Conservation (phyloP, 2,113 vertebrate species). For the Hipposideros armiger region DNA sequence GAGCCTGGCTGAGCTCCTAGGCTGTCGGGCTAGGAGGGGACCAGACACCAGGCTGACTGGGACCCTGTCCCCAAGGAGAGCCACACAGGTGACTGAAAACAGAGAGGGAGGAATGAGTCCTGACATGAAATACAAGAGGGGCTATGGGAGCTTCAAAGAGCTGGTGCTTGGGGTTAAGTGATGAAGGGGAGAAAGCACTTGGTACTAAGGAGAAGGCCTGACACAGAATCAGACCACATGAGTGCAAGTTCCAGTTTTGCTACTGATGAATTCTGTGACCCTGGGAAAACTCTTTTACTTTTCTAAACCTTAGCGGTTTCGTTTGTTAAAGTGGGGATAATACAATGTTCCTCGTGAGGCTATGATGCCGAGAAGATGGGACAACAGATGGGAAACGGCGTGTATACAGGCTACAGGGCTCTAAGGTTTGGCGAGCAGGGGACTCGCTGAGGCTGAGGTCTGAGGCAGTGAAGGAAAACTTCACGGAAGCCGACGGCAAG, state of each 20-base stretch:
- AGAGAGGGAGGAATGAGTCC: neutral
- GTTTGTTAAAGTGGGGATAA: neutral
- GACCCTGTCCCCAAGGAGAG: neutral
- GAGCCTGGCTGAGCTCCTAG: neutral
- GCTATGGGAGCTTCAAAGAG: neutral
- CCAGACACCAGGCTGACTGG: neutral
- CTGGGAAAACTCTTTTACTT: neutral
- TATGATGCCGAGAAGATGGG: neutral
- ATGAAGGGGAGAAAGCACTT: neutral
- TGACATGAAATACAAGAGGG: neutral
- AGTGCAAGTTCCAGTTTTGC: neutral
- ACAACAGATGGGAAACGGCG: neutral
- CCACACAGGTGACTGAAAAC: neutral
- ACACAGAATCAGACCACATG: neutral
- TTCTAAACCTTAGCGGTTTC: neutral
- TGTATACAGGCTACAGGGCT: neutral
- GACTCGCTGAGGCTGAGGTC: too few relatives aligned
- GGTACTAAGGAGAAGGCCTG: neutral
- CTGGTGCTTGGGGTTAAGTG: accelerated
- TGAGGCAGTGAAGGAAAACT: neutral
- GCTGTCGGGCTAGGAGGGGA: neutral
- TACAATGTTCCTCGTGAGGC: neutral
- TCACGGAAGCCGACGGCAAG: neutral
- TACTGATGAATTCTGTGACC: neutral
- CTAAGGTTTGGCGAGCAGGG: neutral